Percentiles rank a stretch among this genome's conserved stretches.
Conservation (phyloP, 2,797 vertebrate genomes). For the Percopsis omiscomaycus region DNA sequence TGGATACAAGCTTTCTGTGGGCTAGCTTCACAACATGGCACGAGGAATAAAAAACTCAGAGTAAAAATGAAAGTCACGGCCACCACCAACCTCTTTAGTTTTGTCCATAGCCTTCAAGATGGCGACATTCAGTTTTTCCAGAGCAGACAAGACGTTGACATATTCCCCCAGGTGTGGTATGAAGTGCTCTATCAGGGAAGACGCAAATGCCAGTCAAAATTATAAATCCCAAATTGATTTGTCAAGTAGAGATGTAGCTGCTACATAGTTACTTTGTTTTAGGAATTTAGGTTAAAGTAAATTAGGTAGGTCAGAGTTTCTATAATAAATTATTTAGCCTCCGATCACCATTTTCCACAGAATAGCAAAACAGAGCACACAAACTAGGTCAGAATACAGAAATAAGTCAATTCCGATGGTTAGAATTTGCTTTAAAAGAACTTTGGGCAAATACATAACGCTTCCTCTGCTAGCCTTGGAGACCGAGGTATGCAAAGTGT, state of each 20-base stretch:
- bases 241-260: not conserved
- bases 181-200: constrained; percentile 83
- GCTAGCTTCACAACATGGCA: not conserved
- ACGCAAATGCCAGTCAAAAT: not conserved
- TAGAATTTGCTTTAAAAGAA: not conserved
- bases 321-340: not conserved
- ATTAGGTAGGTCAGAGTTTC: too few species aligned
- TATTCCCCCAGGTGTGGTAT: constrained; percentile 87
- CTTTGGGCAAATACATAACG: not conserved
- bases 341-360: not conserved
- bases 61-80: not conserved
- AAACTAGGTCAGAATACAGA: not conserved
- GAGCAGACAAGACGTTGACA: constrained; percentile 84
- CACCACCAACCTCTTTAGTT: constrained; percentile 86
- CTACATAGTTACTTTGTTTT: not conserved
- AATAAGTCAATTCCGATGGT: not conserved
- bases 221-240: too few species aligned
- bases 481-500: not conserved
- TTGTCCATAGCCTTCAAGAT: constrained; percentile 93
- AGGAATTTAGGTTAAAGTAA: too few species aligned
- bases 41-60: not conserved
- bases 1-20: constrained; percentile 1
- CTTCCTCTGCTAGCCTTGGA: constrained; percentile 1
- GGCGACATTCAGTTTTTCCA: constrained; percentile 87
- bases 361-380: not conserved